Percentiles rank a stretch among this genome's conserved stretches.
These are phyloP conservation scores for Heterocephalus glaber DNA, from an alignment of 2,113 vertebrate genomes.

Conservation along the genomic window DNA sequence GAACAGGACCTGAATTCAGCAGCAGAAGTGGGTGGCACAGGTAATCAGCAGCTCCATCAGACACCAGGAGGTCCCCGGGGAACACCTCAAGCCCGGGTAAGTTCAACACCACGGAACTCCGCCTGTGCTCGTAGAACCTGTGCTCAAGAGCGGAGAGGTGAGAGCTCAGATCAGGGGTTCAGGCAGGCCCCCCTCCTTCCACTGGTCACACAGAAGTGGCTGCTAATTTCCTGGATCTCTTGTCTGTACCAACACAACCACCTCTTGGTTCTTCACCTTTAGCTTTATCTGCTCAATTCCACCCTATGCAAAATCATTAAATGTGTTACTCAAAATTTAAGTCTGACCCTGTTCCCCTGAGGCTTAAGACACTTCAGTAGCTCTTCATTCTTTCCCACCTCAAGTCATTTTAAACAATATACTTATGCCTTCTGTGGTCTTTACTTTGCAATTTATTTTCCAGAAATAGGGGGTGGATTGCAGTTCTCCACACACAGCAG, in stretches of 20 bases:
- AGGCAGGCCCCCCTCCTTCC: no score
- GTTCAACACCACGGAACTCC: constrained; percentile 91
- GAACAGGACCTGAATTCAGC: constrained; percentile 76
- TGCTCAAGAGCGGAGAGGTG: neutral
- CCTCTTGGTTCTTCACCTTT: neutral
- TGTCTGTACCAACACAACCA: neutral
- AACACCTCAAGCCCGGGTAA: constrained; percentile 91
- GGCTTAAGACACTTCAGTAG: neutral
- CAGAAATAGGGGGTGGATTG: neutral
- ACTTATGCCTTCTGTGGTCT: neutral
- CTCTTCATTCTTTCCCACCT: neutral
- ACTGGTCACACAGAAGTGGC: neutral
- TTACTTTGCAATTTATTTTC: neutral
- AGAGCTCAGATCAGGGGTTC: neutral
- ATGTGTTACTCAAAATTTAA: neutral
- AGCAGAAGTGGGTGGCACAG: constrained; percentile 83
- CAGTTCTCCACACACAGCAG: neutral
- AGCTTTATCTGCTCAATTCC: neutral
- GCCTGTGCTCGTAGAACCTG: constrained; percentile 82
- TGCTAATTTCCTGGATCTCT: neutral
- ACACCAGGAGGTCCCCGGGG: constrained; percentile 92
- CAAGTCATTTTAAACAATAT: neutral
- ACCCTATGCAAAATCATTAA: neutral
- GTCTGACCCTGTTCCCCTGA: neutral
- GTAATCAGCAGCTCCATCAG: constrained; percentile 87